A percentile compares a stretch with the other conserved stretches of the same genome.
phyloP scores from a whole-genome alignment of 2,888 invertebrate species.

The Caenorhabditis sinica region DNA sequence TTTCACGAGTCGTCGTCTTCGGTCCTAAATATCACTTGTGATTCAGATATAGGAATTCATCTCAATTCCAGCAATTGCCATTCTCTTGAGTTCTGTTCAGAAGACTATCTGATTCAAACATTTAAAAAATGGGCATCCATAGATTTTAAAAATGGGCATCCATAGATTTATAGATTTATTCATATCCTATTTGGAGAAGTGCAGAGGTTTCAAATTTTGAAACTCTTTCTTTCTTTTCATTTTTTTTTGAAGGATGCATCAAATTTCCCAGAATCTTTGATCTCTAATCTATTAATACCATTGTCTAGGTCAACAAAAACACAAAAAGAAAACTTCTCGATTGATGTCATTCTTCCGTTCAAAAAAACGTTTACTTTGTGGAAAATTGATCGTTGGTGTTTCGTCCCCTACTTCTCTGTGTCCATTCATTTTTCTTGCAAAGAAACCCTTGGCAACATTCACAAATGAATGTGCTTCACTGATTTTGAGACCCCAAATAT shows the following conservation, averaged over 20 bases:
- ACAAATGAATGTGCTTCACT: slow-evolving; percentile 1
- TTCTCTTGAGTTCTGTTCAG: neutral
- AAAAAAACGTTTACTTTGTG: slow-evolving; percentile 17
- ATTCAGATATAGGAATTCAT: neutral
- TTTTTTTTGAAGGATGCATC: neutral
- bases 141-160: no score
- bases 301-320: neutral
- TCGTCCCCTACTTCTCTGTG: neutral
- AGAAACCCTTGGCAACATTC: slow-evolving; percentile 24
- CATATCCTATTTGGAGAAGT: no score
- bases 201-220: neutral
- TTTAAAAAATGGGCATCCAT: no score
- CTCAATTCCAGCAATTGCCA: neutral
- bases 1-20: neutral
- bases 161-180: no score
- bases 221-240: neutral
- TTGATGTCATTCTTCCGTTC: neutral
- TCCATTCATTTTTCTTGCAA: neutral
- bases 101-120: no score
- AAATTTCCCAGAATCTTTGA: neutral
- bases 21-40: neutral
- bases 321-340: neutral
- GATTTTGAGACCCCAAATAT: neutral
- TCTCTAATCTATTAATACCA: neutral
- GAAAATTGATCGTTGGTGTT: slow-evolving; percentile 10